A percentile compares a stretch with the other conserved stretches of the same genome.
Conservation (phyloP, 2,113 vertebrate genomes). For the Ammodramus savannarum region DNA sequence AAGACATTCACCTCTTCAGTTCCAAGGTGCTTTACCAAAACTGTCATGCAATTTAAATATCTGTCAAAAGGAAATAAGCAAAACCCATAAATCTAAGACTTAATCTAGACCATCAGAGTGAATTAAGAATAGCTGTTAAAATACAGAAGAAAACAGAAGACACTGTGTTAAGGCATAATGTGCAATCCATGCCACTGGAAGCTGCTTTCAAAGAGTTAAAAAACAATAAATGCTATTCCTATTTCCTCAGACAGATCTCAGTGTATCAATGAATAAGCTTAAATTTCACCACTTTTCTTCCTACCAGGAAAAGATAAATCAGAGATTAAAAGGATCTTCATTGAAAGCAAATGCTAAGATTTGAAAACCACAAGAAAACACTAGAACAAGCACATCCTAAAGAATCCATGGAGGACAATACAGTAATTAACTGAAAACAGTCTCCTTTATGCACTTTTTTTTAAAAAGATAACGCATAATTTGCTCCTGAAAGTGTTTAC, state of each 20-base stretch:
- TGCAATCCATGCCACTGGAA: neutral
- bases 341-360: neutral
- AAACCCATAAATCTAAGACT: neutral
- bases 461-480: neutral
- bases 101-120: neutral
- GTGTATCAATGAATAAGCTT: neutral
- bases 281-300: neutral
- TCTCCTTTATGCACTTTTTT: neutral
- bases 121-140: neutral
- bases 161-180: neutral
- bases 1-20: neutral
- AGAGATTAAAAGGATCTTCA: neutral
- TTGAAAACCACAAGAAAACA: neutral
- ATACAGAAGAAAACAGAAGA: neutral
- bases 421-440: neutral
- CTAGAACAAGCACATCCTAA: neutral
- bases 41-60: neutral
- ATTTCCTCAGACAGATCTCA: neutral
- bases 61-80: neutral
- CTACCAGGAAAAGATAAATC: neutral
- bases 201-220: neutral
- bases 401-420: neutral
- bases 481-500: slow-evolving; percentile 57
- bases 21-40: neutral
- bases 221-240: neutral